Percentiles rank a stretch among this genome's conserved stretches.
Evolutionary conservation across 1,140 invertebrate species (phyloP).

Genomic region (Chrysoperla carnea): DNA sequence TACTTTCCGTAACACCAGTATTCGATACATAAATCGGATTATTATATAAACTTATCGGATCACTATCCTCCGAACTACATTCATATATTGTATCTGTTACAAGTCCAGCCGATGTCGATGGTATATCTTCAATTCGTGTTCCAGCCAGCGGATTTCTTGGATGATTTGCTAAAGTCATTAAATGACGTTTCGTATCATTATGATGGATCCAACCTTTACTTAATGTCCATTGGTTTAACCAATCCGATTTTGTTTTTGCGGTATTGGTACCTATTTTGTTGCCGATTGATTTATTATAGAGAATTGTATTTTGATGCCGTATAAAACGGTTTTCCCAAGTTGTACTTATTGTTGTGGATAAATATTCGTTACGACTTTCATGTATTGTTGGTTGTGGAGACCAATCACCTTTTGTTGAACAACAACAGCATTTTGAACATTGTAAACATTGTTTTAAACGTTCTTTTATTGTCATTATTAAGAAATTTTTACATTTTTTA

Average conservation of each 20-base stretch:
- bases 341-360: background rate
- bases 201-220: constrained; percentile 21
- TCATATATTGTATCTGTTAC: constrained; percentile 19
- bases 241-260: constrained; percentile 14
- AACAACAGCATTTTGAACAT: background rate
- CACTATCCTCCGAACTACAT: constrained; percentile 16
- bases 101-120: constrained; percentile 9
- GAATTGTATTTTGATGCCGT: background rate
- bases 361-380: background rate
- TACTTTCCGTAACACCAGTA: background rate
- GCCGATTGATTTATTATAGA: background rate
- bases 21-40: constrained; percentile 16
- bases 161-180: constrained; percentile 5
- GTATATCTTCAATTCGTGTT: no score
- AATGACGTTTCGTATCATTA: constrained; percentile 12
- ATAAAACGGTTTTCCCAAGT: background rate
- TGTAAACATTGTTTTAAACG: no score
- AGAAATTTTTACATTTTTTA: no score
- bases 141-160: no score
- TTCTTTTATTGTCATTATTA: no score
- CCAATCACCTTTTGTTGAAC: background rate
- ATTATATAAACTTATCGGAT: constrained; percentile 13
- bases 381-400: background rate
- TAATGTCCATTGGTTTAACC: constrained; percentile 23
- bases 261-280: constrained; percentile 1